Evolutionary conservation across 2,113 vertebrate genomes (phyloP).

Genomic region (Thomomys bottae): DNA sequence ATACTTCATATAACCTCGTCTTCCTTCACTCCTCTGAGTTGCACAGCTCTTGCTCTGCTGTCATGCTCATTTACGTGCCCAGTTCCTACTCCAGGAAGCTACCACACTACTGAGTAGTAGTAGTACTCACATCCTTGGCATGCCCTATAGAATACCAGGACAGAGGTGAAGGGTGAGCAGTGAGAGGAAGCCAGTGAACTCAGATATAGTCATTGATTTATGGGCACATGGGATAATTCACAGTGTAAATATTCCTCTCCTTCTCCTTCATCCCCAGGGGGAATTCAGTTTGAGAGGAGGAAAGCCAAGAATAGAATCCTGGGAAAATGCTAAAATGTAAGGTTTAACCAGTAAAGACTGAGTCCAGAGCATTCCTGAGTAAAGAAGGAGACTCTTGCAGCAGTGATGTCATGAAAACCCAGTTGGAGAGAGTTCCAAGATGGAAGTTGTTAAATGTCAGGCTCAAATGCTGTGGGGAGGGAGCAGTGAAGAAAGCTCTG

Average conservation of each 20-base stretch:
- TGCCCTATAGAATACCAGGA: background rate
- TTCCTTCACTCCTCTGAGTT: background rate
- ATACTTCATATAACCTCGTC: background rate
- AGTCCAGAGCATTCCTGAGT: conserved; percentile 13
- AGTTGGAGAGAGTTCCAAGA: background rate
- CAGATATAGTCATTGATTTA: conserved; percentile 54
- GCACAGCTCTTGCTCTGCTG: background rate
- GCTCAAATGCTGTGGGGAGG: background rate
- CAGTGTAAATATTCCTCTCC: conserved; percentile 14
- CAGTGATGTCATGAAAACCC: conserved; percentile 22
- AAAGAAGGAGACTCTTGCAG: background rate
- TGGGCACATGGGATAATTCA: conserved; percentile 42
- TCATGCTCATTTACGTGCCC: background rate
- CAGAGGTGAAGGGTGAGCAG: background rate
- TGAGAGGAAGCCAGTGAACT: background rate
- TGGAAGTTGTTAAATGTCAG: background rate
- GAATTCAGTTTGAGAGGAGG: conserved; percentile 56
- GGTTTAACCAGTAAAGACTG: conserved; percentile 38
- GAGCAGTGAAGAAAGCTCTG: conserved; percentile 27
- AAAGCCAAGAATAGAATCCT: conserved; percentile 75
- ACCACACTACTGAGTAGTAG: background rate
- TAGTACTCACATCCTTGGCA: background rate
- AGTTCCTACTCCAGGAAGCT: background rate
- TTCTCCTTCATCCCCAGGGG: conserved; percentile 35
- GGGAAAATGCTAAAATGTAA: conserved; percentile 68